phyloP scores from a whole-genome alignment of 2,888 invertebrate genomes.

The Ophion ellenae region DNA sequence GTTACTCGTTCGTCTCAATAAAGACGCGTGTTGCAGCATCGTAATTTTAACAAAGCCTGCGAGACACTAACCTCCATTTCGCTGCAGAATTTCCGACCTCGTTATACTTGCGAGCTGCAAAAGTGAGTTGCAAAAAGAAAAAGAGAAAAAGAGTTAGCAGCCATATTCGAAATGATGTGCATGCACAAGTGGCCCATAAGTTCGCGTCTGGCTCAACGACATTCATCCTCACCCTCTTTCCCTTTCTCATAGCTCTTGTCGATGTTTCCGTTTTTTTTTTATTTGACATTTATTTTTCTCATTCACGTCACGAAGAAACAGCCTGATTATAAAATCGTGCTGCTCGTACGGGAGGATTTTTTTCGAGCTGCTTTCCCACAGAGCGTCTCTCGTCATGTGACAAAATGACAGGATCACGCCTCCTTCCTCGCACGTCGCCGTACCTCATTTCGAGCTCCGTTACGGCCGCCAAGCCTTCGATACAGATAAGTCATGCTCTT shows the following conservation, averaged over 20 bases:
- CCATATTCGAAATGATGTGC: not conserved
- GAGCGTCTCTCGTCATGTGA: conserved; percentile 27
- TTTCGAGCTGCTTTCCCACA: conserved; percentile 33
- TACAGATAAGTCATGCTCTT: conserved; percentile 82
- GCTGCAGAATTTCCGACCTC: conserved; percentile 33
- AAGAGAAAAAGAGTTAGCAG: not conserved
- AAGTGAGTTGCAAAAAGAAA: not conserved
- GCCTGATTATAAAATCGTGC: conserved; percentile 11
- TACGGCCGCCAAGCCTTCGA: conserved; percentile 68
- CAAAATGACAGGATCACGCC: conserved; percentile 76
- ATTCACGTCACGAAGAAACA: conserved; percentile 4
- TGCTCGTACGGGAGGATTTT: conserved; percentile 31
- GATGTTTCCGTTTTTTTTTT: conserved; percentile 1
- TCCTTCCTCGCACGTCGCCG: conserved; percentile 70
- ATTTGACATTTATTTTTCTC: not conserved
- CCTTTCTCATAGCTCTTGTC: conserved; percentile 1
- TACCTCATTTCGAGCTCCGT: conserved; percentile 12
- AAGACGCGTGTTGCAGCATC: conserved; percentile 61
- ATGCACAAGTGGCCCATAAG: not conserved
- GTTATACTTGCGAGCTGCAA: conserved; percentile 35
- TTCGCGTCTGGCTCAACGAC: conserved; percentile 46
- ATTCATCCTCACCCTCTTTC: conserved; percentile 23
- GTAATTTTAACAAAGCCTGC: conserved; percentile 49
- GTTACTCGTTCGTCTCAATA: conserved; percentile 11
- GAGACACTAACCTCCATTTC: not conserved